Evolutionary conservation across 2,797 vertebrate species (phyloP), one percentile per base, ranked within the genome.

Genomic region (Acomys russatus): DNA sequence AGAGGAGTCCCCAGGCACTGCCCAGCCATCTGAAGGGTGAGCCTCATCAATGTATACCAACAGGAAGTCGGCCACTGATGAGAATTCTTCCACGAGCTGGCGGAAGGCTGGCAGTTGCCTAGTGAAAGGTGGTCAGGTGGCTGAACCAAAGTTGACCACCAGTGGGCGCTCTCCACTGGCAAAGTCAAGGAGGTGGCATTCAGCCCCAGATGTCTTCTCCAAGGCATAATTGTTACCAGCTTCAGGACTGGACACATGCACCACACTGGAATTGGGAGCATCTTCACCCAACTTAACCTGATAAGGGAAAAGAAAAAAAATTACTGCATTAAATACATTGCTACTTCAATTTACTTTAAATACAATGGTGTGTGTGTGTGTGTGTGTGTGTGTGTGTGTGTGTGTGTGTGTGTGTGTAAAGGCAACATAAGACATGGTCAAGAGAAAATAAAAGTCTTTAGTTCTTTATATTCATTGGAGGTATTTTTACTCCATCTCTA

Each of bases 41-140:
- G 99, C 99, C 98, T 99, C 99, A 68, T 99, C 99, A 2, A 99
- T 99, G 98, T 99, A 99, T 97, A 99, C 99, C 96, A 99, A 98
- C 97, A 99, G 98, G 98, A 99, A 99, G 98, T 99, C 99, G 35
- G 99, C 99, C 96, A 99, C 99, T 9, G 99, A 98, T 0, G 99
- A 99, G 98, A 99, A 99, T 98, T 99, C 99, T 97, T 99, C 99
- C 98, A 99, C 99, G 98, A 99, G 98, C 98, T 98, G 99, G 98
- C 99, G 98, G 98, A 99, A 99, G 95, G 99, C 98, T 0, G 99
- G 99, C 98, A 99, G 98, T 98, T 99, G 99, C 99, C 98, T 99
- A 88, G 99, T 99, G 94, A 99, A 99, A 0, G 99, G 99, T 94
- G 99, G 99, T 99, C 99, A 99, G 98, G 99, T 99, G 98, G 99